Evolutionary conservation across 2,888 invertebrate genomes (phyloP), one percentile per base, ranked within the genome.

Genomic region (Perdita meconis): DNA sequence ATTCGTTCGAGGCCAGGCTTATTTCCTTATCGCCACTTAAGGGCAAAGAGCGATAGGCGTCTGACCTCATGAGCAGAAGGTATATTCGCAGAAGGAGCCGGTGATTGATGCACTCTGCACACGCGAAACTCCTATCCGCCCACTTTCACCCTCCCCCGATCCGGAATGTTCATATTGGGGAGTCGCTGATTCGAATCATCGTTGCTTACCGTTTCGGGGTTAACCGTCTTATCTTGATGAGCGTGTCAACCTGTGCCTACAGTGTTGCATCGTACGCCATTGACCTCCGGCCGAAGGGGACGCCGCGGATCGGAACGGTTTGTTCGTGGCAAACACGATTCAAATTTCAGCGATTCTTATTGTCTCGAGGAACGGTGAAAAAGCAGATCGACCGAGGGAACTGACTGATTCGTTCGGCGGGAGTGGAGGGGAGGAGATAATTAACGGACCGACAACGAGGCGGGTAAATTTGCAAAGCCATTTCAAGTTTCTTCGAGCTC

Each of bases 381-480:
- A 51, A 47, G 67, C 63, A 69, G 66, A 19, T 38, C 42, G 56
- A 30, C 8, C 16, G 65, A 47, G 67, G 40, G 50, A 77, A 68
- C n/a, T 64, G 56, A 68, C 36, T 30, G 73, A 75, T 76, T 59
- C n/a, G n/a, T n/a, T n/a, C n/a, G n/a, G 63, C 55, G 47, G 38
- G 66, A 47, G 34, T 57, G 40, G 60, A 40, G 22, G 53, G 22
- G 61, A 59, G 68, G 63, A 78, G 74, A 87, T 90, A 91, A 92
- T 92, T 91, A 91, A 87, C 84, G 86, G 64, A 57, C 81, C 80
- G 84, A 84, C 87, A 87, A 87, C 73, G 85, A 85, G 83, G 82
- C 81, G 87, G 86, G 90, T 82, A 92, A 91, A 92, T 92, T 92
- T 92, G 89, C 90, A 88, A 89, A 91, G 89, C 91, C 89, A 91